Evolutionary conservation across 2,888 invertebrate genomes (phyloP).

Genomic region (Cryptocheilus praepositus): DNA sequence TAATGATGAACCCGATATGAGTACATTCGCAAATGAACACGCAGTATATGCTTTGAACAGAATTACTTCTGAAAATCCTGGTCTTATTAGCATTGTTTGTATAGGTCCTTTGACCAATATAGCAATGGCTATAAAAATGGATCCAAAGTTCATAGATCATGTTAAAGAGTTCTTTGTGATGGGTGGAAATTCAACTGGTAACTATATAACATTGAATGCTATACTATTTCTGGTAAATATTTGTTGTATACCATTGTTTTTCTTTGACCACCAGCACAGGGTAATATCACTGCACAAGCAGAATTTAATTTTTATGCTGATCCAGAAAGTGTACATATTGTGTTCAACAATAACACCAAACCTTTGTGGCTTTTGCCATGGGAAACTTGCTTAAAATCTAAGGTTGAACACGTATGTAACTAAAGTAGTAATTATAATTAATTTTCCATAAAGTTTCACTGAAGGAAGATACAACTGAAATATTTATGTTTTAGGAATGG

Average conservation of each 20-base stretch:
- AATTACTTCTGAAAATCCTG: constrained; percentile 77
- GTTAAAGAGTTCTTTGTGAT: constrained; percentile 84
- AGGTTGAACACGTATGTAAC: constrained; percentile 69
- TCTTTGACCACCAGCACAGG: constrained; percentile 24
- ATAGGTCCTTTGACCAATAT: constrained; percentile 88
- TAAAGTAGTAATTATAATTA: constrained; percentile 2
- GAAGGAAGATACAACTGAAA: constrained; percentile 3
- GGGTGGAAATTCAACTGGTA: constrained; percentile 87
- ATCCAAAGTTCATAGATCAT: constrained; percentile 79
- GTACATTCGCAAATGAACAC: constrained; percentile 76
- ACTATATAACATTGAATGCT: constrained; percentile 36
- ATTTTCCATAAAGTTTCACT: not conserved
- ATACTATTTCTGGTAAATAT: constrained; percentile 62
- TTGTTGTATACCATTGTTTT: not conserved
- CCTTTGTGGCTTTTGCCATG: constrained; percentile 82
- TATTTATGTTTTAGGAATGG: constrained; percentile 66
- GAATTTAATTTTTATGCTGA: constrained; percentile 88
- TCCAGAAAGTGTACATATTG: constrained; percentile 86
- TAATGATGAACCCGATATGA: constrained; percentile 73
- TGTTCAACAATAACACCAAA: constrained; percentile 78
- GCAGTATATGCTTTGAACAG: constrained; percentile 80
- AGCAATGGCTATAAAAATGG: constrained; percentile 84
- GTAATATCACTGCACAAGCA: constrained; percentile 78
- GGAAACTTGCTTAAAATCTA: constrained; percentile 79
- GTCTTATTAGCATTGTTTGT: constrained; percentile 77